phyloP scores from a whole-genome alignment of 2,113 vertebrate genomes.

The Protobothrops mucrosquamatus region DNA sequence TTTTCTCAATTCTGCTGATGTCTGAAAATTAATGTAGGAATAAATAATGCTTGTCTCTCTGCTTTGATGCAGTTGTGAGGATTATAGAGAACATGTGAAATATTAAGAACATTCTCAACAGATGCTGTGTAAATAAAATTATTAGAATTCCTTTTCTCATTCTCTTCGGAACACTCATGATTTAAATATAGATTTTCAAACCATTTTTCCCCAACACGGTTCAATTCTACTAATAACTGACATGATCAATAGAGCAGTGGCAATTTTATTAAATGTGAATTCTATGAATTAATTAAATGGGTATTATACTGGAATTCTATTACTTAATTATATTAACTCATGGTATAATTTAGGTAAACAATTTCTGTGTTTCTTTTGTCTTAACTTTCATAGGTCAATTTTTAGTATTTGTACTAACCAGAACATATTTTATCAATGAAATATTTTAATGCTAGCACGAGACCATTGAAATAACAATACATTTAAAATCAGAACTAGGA shows the following conservation, averaged over 20 bases:
- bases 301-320: not conserved
- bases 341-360: not conserved
- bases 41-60: not conserved
- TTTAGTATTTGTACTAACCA: not conserved
- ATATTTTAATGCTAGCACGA: not conserved
- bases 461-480: not conserved
- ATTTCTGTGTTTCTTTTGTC: constrained; percentile 6
- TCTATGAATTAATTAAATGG: not conserved
- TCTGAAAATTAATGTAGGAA: not conserved
- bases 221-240: not conserved
- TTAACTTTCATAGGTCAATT: not conserved
- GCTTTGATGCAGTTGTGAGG: not conserved
- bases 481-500: not conserved
- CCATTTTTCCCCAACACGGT: not conserved
- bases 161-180: not conserved
- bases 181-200: not conserved
- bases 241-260: not conserved
- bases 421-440: not conserved
- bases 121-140: not conserved
- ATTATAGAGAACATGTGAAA: not conserved
- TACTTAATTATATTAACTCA: not conserved
- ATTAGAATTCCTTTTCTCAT: not conserved
- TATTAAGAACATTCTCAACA: not conserved
- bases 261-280: not conserved
- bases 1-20: not conserved